Conservation (phyloP, 53 echinoderm and acorn worm species). For the Antedon mediterranea region DNA sequence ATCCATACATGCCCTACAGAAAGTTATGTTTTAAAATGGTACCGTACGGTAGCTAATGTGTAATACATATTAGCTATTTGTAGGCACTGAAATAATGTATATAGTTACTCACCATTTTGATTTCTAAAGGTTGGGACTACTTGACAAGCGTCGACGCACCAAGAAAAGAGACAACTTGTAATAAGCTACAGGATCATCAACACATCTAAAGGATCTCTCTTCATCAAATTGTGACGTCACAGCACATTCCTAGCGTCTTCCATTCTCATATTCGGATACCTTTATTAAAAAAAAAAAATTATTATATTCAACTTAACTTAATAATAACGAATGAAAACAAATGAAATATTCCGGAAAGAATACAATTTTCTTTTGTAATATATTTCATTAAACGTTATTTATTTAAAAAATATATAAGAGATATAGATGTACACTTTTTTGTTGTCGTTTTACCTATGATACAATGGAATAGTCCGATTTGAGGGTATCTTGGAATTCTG, state of each 20-base stretch:
- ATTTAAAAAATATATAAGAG: no score
- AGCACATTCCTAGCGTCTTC: neutral
- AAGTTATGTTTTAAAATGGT: no score
- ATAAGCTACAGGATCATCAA: neutral
- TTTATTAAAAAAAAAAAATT: neutral
- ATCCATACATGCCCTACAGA: no score
- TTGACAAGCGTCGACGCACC: neutral
- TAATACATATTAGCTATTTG: no score
- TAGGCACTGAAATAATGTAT: neutral
- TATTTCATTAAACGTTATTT: no score
- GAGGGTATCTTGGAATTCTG: neutral
- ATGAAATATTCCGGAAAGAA: no score
- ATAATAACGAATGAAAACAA: no score
- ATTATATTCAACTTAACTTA: no score
- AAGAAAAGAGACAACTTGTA: neutral
- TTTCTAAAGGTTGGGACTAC: neutral
- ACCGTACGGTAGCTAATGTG: no score
- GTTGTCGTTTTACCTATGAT: neutral
- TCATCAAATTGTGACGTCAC: neutral
- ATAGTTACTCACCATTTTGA: neutral
- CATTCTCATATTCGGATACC: neutral
- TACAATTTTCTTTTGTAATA: no score
- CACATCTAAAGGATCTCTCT: neutral
- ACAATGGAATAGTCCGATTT: neutral
- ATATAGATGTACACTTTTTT: no score